These are phyloP conservation scores for Probosciger aterrimus DNA, from an alignment of 2,113 vertebrate species.

Conservation along the genomic window DNA sequence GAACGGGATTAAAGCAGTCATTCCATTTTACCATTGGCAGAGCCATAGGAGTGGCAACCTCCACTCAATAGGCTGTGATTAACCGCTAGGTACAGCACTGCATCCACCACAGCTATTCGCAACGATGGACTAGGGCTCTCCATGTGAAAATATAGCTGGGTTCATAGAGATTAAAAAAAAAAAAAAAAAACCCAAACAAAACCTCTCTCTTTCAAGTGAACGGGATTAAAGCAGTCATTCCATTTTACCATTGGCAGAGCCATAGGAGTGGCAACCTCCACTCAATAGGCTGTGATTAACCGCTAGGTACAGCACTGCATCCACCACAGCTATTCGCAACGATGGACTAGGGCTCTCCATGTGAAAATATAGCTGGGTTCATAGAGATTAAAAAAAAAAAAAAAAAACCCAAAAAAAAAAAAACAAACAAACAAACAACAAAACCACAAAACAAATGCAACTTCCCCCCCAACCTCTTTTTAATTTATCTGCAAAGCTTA, in stretches of 20 bases:
- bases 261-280: accelerated
- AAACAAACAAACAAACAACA: not conserved
- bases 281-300: not conserved
- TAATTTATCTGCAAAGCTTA: not conserved
- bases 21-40: not conserved
- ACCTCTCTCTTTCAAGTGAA: not conserved
- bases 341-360: not conserved
- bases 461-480: not conserved
- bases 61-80: not conserved
- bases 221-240: not conserved
- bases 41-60: accelerated
- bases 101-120: not conserved
- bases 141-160: not conserved
- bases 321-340: not conserved
- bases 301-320: not conserved
- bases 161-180: not conserved
- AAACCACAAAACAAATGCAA: not conserved
- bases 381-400: not conserved
- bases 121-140: not conserved
- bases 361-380: not conserved
- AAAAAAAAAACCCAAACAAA: not conserved
- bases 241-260: not conserved
- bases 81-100: not conserved
- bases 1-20: not conserved
- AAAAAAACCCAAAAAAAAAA: not conserved